Base-by-base conservation (phyloP, 2,888 invertebrate species). In the Ametastegia equiseti region DNA sequence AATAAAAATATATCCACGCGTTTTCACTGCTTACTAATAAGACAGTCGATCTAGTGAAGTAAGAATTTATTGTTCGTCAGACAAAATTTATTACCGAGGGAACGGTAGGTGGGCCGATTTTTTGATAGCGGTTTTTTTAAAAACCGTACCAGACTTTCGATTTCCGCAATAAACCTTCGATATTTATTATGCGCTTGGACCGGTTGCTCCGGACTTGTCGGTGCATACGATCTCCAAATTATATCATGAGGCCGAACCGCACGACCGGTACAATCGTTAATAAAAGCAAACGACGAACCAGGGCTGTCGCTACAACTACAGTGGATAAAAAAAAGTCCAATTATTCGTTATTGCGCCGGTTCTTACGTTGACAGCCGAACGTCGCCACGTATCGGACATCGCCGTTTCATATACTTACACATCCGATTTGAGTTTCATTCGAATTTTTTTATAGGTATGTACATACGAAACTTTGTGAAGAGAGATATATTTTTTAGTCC, bases 151-250 rank as follows among this genome's bases (percentile, higher is more conserved):
- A 33, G 23, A 78, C 78, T 78, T 78, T 78, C 78, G 60, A 78
- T 78, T 78, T 78, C 78, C 78, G 78, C 78, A 60, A 57, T 42
- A 75, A 75, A 54, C 36, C 71, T 50, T 75, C 57, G 75, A 50
- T 57, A 54, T 75, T 57, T 75, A 71, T 71, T 71, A 75, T 54
- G 75, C 75, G 36, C 39, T 75, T 39, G 57, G 57, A 75, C 75
- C 75, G 75, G 75, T 75, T 57, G 54, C 54, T 54, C 54, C n/a
- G 13, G 39, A 57, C 54, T 54, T 75, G 54, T 75, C 75, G 75
- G 50, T 57, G 75, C 54, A 57, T 54, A 54, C 75, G 75, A 78
- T 78, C 57, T 78, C 60, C 30, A 60, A 60, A 57, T 60, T 78
- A 78, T 60, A 60, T 60, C 78, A 78, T 23, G 39, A 36, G 60